These are phyloP conservation scores for Gorsachius magnificus DNA, from an alignment of 2,797 vertebrate genomes.

Conservation along the genomic window DNA sequence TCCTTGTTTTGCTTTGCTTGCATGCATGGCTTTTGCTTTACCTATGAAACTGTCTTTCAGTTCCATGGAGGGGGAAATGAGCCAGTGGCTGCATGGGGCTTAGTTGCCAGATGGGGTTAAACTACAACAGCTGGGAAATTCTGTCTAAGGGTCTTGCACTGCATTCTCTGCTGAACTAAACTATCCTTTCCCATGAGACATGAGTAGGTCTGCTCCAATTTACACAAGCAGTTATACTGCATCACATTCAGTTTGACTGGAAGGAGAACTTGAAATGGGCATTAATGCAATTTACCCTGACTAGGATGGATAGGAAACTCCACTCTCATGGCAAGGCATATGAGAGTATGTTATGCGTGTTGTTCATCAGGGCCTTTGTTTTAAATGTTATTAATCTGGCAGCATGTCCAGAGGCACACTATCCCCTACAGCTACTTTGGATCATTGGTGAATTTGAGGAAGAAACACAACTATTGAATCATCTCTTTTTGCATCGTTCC, in stretches of 20 bases:
- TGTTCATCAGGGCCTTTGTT: not conserved
- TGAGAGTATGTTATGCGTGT: not conserved
- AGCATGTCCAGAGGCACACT: not conserved
- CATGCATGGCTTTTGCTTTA: too few relatives aligned
- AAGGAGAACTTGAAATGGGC: not conserved
- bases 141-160: not conserved
- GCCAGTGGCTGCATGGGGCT: too few relatives aligned
- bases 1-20: too few relatives aligned
- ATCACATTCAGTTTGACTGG: not conserved
- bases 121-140: not conserved
- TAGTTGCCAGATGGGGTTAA: too few relatives aligned
- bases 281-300: not conserved
- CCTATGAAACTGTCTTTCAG: too few relatives aligned
- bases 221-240: not conserved
- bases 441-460: not conserved
- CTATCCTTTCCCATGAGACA: accelerated
- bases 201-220: not conserved
- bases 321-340: not conserved
- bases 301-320: not conserved
- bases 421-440: not conserved
- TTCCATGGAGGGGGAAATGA: too few relatives aligned
- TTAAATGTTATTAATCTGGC: not conserved
- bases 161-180: not conserved
- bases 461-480: not conserved
- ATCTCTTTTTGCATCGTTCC: not conserved